Conservation (phyloP, 2,888 invertebrate species). For the Drosophila rellima region DNA sequence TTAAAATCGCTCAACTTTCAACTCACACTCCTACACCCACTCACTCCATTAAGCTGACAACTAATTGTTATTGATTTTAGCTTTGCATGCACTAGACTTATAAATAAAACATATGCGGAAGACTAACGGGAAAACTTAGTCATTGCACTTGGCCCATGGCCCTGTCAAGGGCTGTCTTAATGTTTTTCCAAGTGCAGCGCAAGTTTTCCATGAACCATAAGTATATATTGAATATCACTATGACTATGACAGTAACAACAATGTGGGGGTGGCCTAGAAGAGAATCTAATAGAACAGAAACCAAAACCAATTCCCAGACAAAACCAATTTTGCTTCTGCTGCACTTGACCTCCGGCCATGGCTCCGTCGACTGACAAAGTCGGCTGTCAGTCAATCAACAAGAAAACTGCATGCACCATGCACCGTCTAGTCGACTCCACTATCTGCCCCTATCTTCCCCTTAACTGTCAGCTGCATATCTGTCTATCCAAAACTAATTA, state of each 20-base stretch:
- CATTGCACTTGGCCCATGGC: slow-evolving; percentile 22
- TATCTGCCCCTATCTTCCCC: background rate
- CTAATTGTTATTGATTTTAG: slow-evolving; percentile 65
- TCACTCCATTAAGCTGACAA: slow-evolving; percentile 34
- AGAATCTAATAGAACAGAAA: slow-evolving; percentile 32
- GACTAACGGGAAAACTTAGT: slow-evolving; percentile 18
- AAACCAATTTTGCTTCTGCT: slow-evolving; percentile 20
- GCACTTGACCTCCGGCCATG: slow-evolving; percentile 61
- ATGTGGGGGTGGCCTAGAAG: slow-evolving; percentile 18
- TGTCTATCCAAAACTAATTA: slow-evolving; percentile 73
- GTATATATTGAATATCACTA: slow-evolving; percentile 24
- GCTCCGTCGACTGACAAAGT: slow-evolving; percentile 34
- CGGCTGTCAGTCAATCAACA: slow-evolving; percentile 62
- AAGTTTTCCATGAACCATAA: slow-evolving; percentile 11
- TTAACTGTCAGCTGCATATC: slow-evolving; percentile 32
- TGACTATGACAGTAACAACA: slow-evolving; percentile 32
- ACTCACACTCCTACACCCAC: background rate
- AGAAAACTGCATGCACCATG: slow-evolving; percentile 51
- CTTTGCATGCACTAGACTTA: slow-evolving; percentile 30
- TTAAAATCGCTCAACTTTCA: slow-evolving; percentile 30
- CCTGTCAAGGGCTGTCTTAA: slow-evolving; percentile 13
- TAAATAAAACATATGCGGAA: slow-evolving; percentile 36
- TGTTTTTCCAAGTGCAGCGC: slow-evolving; percentile 20
- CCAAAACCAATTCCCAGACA: slow-evolving; percentile 10
- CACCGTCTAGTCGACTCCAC: slow-evolving; percentile 23